phyloP scores from a whole-genome alignment of 2,888 invertebrate genomes.

The Oscheius sp. region DNA sequence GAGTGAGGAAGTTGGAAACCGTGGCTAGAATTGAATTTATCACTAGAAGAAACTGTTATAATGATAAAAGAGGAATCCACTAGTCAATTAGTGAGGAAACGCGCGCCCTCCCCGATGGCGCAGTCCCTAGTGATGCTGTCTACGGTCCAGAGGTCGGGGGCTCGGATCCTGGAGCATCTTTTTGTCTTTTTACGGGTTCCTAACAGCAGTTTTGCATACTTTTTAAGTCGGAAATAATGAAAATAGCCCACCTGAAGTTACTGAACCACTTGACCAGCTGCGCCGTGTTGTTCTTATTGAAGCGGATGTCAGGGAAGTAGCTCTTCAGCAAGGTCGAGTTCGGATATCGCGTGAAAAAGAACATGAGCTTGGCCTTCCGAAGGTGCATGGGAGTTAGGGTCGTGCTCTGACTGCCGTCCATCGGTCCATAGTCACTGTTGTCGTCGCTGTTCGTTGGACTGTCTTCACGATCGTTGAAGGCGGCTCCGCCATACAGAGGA shows the following conservation, averaged over 20 bases:
- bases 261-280: slow-evolving; percentile 99
- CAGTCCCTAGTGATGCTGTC: no score
- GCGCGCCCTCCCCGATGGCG: no score
- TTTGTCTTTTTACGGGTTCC: no score
- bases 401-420: slow-evolving; percentile 55
- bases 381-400: slow-evolving; percentile 99
- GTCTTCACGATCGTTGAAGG: slow-evolving; percentile 57
- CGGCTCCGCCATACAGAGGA: slow-evolving; percentile 60
- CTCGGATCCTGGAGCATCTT: no score
- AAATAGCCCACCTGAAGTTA: slow-evolving; percentile 87
- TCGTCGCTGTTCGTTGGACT: slow-evolving; percentile 68
- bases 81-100: no score
- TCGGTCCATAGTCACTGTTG: slow-evolving; percentile 60
- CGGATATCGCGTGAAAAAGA: slow-evolving; percentile 99
- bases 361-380: slow-evolving; percentile 99
- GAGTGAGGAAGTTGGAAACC: no score
- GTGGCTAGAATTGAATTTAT: no score
- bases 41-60: no score
- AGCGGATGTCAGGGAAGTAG: slow-evolving; percentile 99
- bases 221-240: no score
- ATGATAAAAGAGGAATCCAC: no score
- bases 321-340: slow-evolving; percentile 98
- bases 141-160: no score
- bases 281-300: slow-evolving; percentile 99
- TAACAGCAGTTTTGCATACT: no score